phyloP scores from a whole-genome alignment of 1,140 invertebrate genomes.

The Zaprionus kolodkinae region DNA sequence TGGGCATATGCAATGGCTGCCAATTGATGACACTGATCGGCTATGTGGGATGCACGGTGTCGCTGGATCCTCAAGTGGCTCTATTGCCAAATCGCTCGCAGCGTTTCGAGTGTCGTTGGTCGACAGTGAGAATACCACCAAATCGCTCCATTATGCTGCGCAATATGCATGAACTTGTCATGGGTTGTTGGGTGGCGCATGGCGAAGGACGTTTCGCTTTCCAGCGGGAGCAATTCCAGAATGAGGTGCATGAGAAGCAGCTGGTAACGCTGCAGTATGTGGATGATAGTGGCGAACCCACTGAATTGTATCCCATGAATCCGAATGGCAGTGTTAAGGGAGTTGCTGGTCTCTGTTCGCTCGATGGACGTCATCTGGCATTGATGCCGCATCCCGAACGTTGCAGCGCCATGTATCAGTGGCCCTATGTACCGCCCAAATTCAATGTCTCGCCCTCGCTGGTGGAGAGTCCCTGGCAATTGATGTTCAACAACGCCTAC shows the following conservation, averaged over 20 bases:
- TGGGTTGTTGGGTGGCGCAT: constrained; percentile 98
- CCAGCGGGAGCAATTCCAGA: constrained; percentile 85
- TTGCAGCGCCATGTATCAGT: constrained; percentile 93
- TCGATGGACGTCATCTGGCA: constrained; percentile 95
- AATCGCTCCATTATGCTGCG: constrained; percentile 93
- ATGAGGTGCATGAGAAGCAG: constrained; percentile 86
- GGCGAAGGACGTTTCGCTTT: constrained; percentile 94
- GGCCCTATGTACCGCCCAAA: constrained; percentile 88
- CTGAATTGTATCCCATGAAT: constrained; percentile 95
- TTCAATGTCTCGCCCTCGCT: constrained; percentile 60
- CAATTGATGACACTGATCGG: constrained; percentile 96
- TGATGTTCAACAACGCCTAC: constrained; percentile 96
- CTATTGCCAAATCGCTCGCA: constrained; percentile 95
- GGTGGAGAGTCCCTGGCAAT: constrained; percentile 93
- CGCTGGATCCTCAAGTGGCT: constrained; percentile 87
- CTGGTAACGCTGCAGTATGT: constrained; percentile 93
- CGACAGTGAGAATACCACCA: constrained; percentile 89
- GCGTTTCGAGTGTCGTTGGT: constrained; percentile 95
- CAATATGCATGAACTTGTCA: constrained; percentile 92
- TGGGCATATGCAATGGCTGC: constrained; percentile 99
- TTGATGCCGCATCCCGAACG: constrained; percentile 99
- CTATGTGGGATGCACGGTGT: constrained; percentile 87
- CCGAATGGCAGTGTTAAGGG: constrained; percentile 93
- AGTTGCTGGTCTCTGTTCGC: constrained; percentile 94
- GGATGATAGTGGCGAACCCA: constrained; percentile 91